Percentiles rank a stretch among this genome's conserved stretches.
These are phyloP conservation scores for Epinephelus fuscoguttatus DNA, from an alignment of 2,113 vertebrate genomes.

Conservation along the genomic window DNA sequence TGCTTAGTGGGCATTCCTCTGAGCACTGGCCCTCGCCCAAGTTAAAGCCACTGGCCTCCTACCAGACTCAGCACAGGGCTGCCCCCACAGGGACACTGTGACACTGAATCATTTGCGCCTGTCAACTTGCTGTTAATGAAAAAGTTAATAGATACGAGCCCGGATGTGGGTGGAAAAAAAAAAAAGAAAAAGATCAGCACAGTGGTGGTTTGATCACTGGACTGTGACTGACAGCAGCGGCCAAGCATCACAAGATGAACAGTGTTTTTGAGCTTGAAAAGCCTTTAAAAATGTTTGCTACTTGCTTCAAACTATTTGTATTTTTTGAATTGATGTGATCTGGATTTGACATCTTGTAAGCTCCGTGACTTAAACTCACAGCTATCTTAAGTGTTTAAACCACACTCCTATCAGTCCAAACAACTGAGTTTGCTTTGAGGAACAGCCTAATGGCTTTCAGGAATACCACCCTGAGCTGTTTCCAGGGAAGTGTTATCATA, in stretches of 20 bases:
- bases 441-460: neutral
- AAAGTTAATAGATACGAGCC: neutral
- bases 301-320: neutral
- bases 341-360: neutral
- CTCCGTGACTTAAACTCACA: neutral
- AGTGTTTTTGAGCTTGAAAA: neutral
- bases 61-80: constrained; percentile 42
- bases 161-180: neutral
- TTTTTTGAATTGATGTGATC: neutral
- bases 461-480: neutral
- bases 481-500: neutral
- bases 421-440: neutral
- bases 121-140: constrained; percentile 32
- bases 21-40: constrained; percentile 71
- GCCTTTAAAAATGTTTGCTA: neutral
- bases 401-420: neutral
- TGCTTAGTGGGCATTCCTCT: constrained; percentile 81
- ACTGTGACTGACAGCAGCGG: neutral
- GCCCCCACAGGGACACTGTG: constrained; percentile 44
- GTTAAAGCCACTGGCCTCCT: constrained; percentile 52
- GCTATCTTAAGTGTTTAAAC: neutral
- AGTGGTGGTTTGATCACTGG: neutral
- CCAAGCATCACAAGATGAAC: neutral
- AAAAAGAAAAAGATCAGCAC: too few relatives aligned
- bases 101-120: constrained; percentile 21